Percentiles rank a stretch among this genome's conserved stretches.
phyloP scores from a whole-genome alignment of 1,140 invertebrate genomes.

The Leptoteleia sp. region DNA sequence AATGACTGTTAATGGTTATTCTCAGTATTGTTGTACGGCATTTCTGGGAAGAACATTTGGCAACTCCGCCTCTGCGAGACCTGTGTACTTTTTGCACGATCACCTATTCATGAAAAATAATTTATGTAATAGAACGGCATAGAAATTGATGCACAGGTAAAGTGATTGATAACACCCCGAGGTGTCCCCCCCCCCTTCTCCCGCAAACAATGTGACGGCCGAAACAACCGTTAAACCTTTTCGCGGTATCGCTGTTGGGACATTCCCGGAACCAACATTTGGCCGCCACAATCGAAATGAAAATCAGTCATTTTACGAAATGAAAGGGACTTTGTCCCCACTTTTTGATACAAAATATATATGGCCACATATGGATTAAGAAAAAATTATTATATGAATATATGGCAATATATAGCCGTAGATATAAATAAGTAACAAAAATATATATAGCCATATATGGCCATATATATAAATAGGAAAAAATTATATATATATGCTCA shows the following conservation, averaged over 20 bases:
- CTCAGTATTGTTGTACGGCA: constrained; percentile 32
- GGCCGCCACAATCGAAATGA: constrained; percentile 6
- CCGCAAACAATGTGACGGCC: constrained; percentile 5
- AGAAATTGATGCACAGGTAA: not conserved
- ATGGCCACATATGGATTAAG: too few relatives aligned
- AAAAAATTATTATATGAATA: too few relatives aligned
- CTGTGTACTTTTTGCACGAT: not conserved
- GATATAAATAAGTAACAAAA: too few relatives aligned
- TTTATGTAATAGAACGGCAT: constrained; percentile 9
- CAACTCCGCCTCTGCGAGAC: too few relatives aligned
- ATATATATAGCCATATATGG: too few relatives aligned
- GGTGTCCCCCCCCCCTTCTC: constrained; percentile 3
- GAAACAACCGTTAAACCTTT: constrained; percentile 19
- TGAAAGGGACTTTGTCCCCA: not conserved
- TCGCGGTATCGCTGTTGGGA: constrained; percentile 1
- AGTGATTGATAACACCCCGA: constrained; percentile 15
- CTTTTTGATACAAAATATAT: too few relatives aligned
- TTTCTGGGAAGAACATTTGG: constrained; percentile 39
- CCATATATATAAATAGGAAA: too few relatives aligned
- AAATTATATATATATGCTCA: too few relatives aligned
- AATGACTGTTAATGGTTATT: constrained; percentile 24
- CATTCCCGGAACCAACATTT: constrained; percentile 3
- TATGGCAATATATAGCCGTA: too few relatives aligned
- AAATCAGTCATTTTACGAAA: not conserved
- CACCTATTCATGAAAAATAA: constrained; percentile 1